A percentile compares a stretch with the other conserved stretches of the same genome.
Conservation (phyloP, 2,888 invertebrate genomes). For the Notodonta dromedarius region DNA sequence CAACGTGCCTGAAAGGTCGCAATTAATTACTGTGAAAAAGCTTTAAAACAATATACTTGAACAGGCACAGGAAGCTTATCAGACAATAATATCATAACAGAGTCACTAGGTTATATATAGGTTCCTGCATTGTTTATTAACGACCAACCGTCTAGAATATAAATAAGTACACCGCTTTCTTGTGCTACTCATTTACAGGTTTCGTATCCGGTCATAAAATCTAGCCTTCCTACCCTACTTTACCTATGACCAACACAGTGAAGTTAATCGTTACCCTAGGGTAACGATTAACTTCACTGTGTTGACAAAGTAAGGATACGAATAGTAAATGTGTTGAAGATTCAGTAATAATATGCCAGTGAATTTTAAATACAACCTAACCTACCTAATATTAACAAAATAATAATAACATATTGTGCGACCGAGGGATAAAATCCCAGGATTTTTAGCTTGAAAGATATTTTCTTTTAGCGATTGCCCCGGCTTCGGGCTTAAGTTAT, state of each 20-base stretch:
- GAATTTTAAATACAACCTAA: no score
- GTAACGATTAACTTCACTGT: no score
- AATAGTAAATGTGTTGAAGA: no score
- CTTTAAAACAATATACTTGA: conserved; percentile 3
- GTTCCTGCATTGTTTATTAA: conserved; percentile 15
- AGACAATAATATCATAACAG: conserved; percentile 23
- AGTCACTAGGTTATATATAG: not conserved
- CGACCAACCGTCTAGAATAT: conserved; percentile 23
- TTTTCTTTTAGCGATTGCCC: no score
- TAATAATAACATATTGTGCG: no score
- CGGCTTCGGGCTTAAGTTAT: no score
- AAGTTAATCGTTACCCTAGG: conserved; percentile 12
- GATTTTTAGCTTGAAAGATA: no score
- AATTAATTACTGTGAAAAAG: not conserved
- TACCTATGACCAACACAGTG: conserved; percentile 4
- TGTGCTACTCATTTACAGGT: conserved; percentile 28
- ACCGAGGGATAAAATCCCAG: no score
- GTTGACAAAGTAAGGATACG: conserved; percentile 13
- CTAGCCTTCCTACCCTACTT: conserved; percentile 19
- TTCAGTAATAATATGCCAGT: no score
- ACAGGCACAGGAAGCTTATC: conserved; percentile 15
- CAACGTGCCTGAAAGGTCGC: not conserved
- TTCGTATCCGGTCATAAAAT: conserved; percentile 25
- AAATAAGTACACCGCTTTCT: conserved; percentile 25
- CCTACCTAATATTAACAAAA: no score